A percentile compares a stretch with the other conserved stretches of the same genome.
phyloP scores from a whole-genome alignment of 2,113 vertebrate genomes.

The Porphyrio hochstetteri region DNA sequence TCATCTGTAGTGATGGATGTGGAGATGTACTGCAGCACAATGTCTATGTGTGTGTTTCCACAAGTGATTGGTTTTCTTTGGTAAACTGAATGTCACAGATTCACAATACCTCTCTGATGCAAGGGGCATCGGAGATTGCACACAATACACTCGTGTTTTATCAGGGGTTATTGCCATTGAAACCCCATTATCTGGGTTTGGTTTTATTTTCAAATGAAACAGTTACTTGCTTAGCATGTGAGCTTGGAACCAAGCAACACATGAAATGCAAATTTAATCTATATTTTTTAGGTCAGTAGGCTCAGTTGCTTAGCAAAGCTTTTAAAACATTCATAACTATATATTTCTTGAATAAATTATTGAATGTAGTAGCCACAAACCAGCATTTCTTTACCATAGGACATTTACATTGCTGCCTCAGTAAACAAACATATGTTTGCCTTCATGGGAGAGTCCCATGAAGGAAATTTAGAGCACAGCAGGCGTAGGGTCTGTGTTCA shows the following conservation, averaged over 20 bases:
- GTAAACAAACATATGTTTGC: background rate
- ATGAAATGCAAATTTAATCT: conserved; percentile 29
- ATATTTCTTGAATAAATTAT: conserved; percentile 28
- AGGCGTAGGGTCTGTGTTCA: background rate
- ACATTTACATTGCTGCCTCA: background rate
- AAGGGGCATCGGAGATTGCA: background rate
- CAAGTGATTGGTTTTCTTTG: background rate
- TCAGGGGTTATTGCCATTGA: background rate
- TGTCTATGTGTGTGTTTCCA: background rate
- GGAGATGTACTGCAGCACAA: background rate
- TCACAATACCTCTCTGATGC: background rate
- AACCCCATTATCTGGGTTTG: background rate
- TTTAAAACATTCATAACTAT: background rate
- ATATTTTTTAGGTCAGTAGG: conserved; percentile 34
- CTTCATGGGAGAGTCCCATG: background rate
- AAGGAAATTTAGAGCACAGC: background rate
- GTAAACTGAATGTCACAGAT: background rate
- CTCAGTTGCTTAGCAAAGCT: background rate
- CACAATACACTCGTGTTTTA: background rate
- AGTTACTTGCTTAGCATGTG: background rate
- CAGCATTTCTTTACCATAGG: background rate
- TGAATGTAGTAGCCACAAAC: background rate
- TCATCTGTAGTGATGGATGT: background rate
- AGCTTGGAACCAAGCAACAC: background rate
- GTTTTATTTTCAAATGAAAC: background rate